phyloP scores from a whole-genome alignment of 2,888 invertebrate genomes.

The Aphidius colemani region DNA sequence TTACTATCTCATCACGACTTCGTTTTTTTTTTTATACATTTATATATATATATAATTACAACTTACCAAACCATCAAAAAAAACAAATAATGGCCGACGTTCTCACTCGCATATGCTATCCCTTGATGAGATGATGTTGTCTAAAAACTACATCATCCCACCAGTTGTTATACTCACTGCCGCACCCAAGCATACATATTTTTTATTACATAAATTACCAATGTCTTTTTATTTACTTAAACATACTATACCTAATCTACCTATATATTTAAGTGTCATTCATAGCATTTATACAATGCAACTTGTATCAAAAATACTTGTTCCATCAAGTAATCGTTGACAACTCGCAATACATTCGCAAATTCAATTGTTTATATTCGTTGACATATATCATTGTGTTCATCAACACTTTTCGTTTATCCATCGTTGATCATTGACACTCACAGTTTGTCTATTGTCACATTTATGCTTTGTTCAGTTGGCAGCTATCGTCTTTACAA shows the following conservation, averaged over 20 bases:
- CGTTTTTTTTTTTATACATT: constrained; percentile 35
- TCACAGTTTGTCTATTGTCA: constrained; percentile 56
- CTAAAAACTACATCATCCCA: constrained; percentile 38
- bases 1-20: constrained; percentile 24
- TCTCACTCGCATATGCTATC: constrained; percentile 42
- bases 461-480: constrained; percentile 58
- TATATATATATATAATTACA: constrained; percentile 32
- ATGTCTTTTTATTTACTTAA: constrained; percentile 50
- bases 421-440: constrained; percentile 54
- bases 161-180: constrained; percentile 59
- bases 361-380: constrained; percentile 51
- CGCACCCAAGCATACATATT: constrained; percentile 57
- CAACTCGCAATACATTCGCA: constrained; percentile 41
- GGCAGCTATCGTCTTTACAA: constrained; percentile 60
- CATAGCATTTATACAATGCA: constrained; percentile 26
- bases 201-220: constrained; percentile 56
- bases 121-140: constrained; percentile 33
- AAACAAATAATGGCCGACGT: constrained; percentile 34
- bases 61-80: constrained; percentile 2
- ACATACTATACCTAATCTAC: constrained; percentile 38
- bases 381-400: constrained; percentile 36
- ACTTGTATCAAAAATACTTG: constrained; percentile 17
- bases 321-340: constrained; percentile 4
- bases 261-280: constrained; percentile 30
- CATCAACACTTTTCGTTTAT: constrained; percentile 33